Conservation (phyloP, 2,797 vertebrate genomes). For the Cirrhinus molitorella region DNA sequence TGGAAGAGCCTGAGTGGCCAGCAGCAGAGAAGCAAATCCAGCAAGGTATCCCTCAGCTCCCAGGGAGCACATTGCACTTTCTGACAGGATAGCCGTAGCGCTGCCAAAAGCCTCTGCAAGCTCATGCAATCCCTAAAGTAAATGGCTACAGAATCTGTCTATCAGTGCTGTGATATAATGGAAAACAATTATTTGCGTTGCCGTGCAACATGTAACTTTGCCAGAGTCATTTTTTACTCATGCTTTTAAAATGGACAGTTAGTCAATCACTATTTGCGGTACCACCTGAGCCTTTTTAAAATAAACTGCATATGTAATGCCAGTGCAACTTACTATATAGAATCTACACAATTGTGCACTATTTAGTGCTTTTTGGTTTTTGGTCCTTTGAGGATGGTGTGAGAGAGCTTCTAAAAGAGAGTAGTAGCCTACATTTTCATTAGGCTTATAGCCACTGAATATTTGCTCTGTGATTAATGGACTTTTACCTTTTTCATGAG, state of each 20-base stretch:
- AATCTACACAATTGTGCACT: no score
- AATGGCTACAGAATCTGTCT: constrained; percentile 8
- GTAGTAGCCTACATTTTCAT: constrained; percentile 1
- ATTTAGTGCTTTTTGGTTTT: not conserved
- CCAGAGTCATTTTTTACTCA: not conserved
- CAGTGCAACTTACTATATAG: no score
- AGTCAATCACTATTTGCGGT: not conserved
- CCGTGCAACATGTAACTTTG: not conserved
- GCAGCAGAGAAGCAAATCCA: constrained; percentile 47
- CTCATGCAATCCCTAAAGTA: constrained; percentile 7
- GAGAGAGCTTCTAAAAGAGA: not conserved
- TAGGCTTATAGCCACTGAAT: constrained; percentile 12
- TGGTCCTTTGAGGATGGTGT: not conserved
- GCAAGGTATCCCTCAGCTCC: constrained; percentile 48
- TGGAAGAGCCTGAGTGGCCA: constrained; percentile 45
- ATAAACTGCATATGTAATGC: no score
- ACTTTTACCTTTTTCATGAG: constrained; percentile 11
- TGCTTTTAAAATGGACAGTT: not conserved
- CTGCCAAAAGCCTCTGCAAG: constrained; percentile 23
- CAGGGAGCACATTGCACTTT: constrained; percentile 37
- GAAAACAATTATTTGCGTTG: not conserved
- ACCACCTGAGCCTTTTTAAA: not conserved
- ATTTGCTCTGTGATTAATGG: constrained; percentile 14
- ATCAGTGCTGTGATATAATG: not conserved
- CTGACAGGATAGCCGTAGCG: not conserved